phyloP scores from a whole-genome alignment of 2,113 vertebrate species.

The Struthidea cinerea region DNA sequence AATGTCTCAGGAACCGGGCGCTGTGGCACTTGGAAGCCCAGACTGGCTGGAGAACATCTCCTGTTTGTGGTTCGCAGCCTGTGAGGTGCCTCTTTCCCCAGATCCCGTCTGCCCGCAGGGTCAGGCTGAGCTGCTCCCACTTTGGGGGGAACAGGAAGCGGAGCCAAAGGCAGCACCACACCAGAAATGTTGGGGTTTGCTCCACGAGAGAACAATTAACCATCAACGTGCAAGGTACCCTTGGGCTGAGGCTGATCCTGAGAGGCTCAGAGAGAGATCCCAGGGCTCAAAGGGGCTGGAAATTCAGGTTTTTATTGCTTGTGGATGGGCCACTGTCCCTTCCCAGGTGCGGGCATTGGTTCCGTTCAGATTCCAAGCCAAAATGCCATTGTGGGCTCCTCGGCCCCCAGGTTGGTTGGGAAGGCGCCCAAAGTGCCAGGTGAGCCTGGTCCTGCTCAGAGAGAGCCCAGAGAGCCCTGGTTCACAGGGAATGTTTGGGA shows the following conservation, averaged over 20 bases:
- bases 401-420: background rate
- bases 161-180: background rate
- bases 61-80: rapidly evolving
- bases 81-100: rapidly evolving
- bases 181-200: rapidly evolving
- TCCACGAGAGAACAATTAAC: rapidly evolving
- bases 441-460: background rate
- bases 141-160: background rate
- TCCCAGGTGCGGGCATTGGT: rapidly evolving
- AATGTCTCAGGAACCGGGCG: background rate
- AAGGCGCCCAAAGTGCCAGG: rapidly evolving
- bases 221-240: rapidly evolving
- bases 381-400: rapidly evolving
- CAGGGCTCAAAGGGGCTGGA: background rate
- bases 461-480: background rate
- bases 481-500: background rate
- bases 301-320: background rate
- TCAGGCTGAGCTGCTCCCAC: background rate
- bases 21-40: background rate
- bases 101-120: background rate
- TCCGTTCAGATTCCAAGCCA: rapidly evolving
- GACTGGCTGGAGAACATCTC: rapidly evolving
- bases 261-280: background rate
- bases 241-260: background rate
- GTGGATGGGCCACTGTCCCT: rapidly evolving